Percentiles rank a stretch among this genome's conserved stretches.
These are phyloP conservation scores for Sarcophaga rosellei DNA, from an alignment of 2,888 invertebrate species.

Conservation along the genomic window DNA sequence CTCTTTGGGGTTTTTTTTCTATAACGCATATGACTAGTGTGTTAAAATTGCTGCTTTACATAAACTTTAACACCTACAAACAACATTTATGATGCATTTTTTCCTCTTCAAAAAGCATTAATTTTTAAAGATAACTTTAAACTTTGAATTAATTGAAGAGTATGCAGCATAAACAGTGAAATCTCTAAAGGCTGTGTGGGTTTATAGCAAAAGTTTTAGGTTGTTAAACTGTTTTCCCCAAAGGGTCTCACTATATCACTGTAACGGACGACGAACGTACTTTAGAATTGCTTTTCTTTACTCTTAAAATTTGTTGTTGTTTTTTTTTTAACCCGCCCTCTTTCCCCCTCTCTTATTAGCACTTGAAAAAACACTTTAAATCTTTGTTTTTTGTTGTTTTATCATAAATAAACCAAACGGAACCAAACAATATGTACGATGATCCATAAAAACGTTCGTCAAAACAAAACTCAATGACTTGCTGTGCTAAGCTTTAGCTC, in stretches of 20 bases:
- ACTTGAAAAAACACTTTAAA: conserved; percentile 48
- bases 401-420: neutral
- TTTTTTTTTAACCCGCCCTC: neutral
- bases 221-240: too few species aligned
- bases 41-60: conserved; percentile 14
- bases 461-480: conserved; percentile 32
- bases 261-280: neutral
- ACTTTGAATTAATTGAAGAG: neutral
- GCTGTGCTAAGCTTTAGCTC: conserved; percentile 15
- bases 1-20: neutral
- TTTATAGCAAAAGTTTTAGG: too few species aligned
- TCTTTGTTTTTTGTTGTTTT: neutral
- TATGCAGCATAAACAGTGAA: neutral
- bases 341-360: conserved; percentile 19
- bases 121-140: conserved; percentile 6
- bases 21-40: neutral
- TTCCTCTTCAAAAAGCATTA: neutral
- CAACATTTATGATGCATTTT: neutral
- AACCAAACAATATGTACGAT: conserved; percentile 30
- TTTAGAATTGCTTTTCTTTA: conserved; percentile 13
- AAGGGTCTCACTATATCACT: too few species aligned
- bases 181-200: too few species aligned
- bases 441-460: conserved; percentile 54
- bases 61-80: conserved; percentile 40
- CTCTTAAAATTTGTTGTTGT: conserved; percentile 19